These are phyloP conservation scores for Bergia sp. DNA, from an alignment of 92 coral and sea anemone species.

Conservation along the genomic window DNA sequence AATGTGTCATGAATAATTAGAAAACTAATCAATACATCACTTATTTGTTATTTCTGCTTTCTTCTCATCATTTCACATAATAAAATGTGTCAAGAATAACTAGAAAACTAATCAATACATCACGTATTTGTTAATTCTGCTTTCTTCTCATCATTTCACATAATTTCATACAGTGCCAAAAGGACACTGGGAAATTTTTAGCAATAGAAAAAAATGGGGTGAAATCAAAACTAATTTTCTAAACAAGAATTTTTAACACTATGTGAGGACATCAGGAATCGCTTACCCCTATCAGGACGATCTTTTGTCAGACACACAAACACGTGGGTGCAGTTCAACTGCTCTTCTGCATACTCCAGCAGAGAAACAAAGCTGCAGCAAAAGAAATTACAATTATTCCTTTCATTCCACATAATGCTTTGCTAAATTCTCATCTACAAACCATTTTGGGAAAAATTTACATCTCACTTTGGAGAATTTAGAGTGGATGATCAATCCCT, in stretches of 20 bases:
- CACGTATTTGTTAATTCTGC: not conserved
- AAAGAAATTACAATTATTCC: not conserved
- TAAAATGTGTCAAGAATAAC: not conserved
- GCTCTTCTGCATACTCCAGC: slow-evolving; percentile 90
- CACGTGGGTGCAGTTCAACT: slow-evolving; percentile 77
- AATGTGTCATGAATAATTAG: not conserved
- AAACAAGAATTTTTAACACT: too few species aligned
- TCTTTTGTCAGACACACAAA: slow-evolving; percentile 84
- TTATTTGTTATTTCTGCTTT: not conserved
- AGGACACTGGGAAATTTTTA: too few species aligned
- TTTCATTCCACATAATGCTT: too few species aligned
- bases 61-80: too few species aligned
- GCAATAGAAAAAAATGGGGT: too few species aligned
- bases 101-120: not conserved
- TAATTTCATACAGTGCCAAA: too few species aligned
- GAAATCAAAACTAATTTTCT: too few species aligned
- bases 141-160: too few species aligned
- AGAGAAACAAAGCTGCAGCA: slow-evolving; percentile 76
- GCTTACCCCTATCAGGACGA: slow-evolving; percentile 79
- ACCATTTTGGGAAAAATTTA: too few species aligned
- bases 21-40: too few species aligned
- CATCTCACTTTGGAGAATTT: not conserved
- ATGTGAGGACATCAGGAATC: not conserved
- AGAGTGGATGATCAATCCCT: too few species aligned
- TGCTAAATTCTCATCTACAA: too few species aligned